phyloP scores from a whole-genome alignment of 2,888 invertebrate genomes.

The Amblyteles armatorius region DNA sequence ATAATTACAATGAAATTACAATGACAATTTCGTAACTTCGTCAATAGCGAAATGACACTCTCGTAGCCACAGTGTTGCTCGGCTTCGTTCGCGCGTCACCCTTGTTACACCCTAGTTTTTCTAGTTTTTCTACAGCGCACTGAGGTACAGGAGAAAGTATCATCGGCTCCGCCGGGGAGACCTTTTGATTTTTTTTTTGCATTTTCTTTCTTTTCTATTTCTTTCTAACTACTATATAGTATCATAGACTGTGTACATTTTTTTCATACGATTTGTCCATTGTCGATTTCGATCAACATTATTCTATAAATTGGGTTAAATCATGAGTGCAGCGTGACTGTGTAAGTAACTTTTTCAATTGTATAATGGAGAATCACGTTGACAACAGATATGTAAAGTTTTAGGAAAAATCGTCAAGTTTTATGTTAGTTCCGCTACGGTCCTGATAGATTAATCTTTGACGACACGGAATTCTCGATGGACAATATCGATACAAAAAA shows the following conservation, averaged over 20 bases:
- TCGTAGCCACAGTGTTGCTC: conserved; percentile 29
- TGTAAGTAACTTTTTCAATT: not conserved
- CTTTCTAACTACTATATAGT: conserved; percentile 19
- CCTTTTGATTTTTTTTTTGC: conserved; percentile 25
- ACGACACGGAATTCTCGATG: not conserved
- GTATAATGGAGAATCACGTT: not conserved
- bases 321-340: not conserved
- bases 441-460: not conserved
- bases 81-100: conserved; percentile 33
- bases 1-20: no score
- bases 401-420: not conserved
- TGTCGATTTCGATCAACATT: not conserved
- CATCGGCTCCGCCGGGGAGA: conserved; percentile 51
- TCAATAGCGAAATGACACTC: not conserved
- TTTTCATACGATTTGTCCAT: not conserved
- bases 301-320: not conserved
- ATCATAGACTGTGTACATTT: conserved; percentile 18
- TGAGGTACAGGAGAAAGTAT: conserved; percentile 60
- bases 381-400: not conserved
- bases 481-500: not conserved
- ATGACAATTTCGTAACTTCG: conserved; percentile 10
- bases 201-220: conserved; percentile 9
- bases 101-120: conserved; percentile 58
- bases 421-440: no score
- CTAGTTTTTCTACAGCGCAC: conserved; percentile 48